Conservation (phyloP, 2,888 invertebrate species). For the Arrhopalites spinosus region DNA sequence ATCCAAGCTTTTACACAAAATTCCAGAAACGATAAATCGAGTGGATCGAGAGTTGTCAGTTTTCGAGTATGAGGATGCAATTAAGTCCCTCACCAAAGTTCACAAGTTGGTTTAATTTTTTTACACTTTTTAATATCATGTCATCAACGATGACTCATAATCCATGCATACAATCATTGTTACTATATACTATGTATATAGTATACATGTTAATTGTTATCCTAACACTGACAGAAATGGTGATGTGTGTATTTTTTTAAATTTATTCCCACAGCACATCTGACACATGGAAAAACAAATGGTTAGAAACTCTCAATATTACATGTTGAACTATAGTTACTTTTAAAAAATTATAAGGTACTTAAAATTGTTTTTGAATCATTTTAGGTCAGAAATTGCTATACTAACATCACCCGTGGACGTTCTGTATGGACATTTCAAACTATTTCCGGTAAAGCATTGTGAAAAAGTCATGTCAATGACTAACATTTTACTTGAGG, state of each 20-base stretch:
- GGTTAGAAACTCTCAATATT: constrained; percentile 46
- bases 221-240: too few species aligned
- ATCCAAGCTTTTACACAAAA: constrained; percentile 39
- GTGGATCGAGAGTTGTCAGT: constrained; percentile 50
- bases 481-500: too few species aligned
- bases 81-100: constrained; percentile 50
- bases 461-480: too few species aligned
- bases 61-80: constrained; percentile 53
- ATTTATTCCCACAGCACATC: constrained; percentile 42
- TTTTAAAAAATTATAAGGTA: too few species aligned
- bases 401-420: constrained; percentile 51
- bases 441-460: constrained; percentile 51
- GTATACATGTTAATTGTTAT: too few species aligned
- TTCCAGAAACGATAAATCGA: constrained; percentile 48
- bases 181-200: too few species aligned
- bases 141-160: too few species aligned
- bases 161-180: too few species aligned
- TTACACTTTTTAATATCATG: too few species aligned
- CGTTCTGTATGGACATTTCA: constrained; percentile 54
- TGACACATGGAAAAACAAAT: constrained; percentile 49
- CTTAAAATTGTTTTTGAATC: too few species aligned
- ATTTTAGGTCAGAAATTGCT: constrained; percentile 43
- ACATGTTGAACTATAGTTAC: too few species aligned
- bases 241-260: not conserved
- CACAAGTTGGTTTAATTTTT: constrained; percentile 52